Evolutionary conservation across 2,888 invertebrate genomes (phyloP), one percentile per base, ranked within the genome.

Genomic region (Caprella mutica): DNA sequence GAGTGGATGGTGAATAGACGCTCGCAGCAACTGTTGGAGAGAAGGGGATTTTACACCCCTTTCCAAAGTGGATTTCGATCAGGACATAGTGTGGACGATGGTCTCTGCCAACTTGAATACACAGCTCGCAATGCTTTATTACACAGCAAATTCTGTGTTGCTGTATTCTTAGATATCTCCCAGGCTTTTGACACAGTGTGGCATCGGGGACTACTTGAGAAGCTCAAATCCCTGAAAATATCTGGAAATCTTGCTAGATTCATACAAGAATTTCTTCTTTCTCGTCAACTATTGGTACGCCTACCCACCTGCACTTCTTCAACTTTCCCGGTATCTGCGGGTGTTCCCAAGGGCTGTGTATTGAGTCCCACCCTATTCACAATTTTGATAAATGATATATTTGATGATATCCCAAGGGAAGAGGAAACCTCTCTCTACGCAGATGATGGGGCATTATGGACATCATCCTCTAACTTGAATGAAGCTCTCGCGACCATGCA

Each of bases 261-360:
- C 6, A 21, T 51, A 9, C 3, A 17, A 1, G 38, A 33, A 5
- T 51, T 51, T 19, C 24, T 51, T 8, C 26, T 29, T 8, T 17
- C 23, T 9, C 24, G 46, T 5, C n/a, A 26, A 8, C 12, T 24
- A 3, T 4, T 26, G 5, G 35, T 51, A 14, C 33, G 51, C 8
- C 8, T 3, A 9, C 17, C 27, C 6, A n/a, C 5, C 14, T 17
- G 14, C 12, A 5, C 17, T 5, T 46, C 46, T 9, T 26, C 24
- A 9, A 29, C 46, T 9, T 24, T n/a, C 14, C 51, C 51, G 17
- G 19, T 35, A 12, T 19, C 30, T 24, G 9, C 8, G n/a, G 51
- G 51, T 14, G 35, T 51, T n/a, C 51, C 51, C 2, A 30, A 51
- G 19, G 51, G 51, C 5, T 35, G 27, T 3, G 33, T 51, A 4